A percentile compares a stretch with the other conserved stretches of the same genome.
Conservation (phyloP, 2,113 vertebrate genomes). For the Paratilapia polleni region DNA sequence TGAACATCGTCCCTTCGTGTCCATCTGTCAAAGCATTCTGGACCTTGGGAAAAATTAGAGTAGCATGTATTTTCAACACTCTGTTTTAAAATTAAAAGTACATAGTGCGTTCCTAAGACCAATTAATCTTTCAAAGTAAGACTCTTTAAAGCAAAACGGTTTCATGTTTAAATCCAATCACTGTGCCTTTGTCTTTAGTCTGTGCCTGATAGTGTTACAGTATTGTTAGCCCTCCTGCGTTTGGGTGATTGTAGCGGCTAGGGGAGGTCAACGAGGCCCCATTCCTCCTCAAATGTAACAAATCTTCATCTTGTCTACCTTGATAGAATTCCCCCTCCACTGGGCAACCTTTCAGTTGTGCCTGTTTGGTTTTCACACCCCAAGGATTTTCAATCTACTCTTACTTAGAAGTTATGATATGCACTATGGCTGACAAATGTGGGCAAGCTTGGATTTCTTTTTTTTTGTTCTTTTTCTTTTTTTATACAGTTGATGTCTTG, state of each 20-base stretch:
- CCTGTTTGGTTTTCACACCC: slow-evolving; percentile 81
- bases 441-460: slow-evolving; percentile 46
- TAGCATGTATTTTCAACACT: slow-evolving; percentile 8
- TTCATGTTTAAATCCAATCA: slow-evolving; percentile 12
- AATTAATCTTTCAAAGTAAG: neutral
- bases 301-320: slow-evolving; percentile 80
- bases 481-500: slow-evolving; percentile 55
- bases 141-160: neutral
- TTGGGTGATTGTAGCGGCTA: slow-evolving; percentile 50
- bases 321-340: slow-evolving; percentile 79
- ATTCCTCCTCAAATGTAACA: slow-evolving; percentile 68
- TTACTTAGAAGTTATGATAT: slow-evolving; percentile 78
- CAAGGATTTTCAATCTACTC: slow-evolving; percentile 80
- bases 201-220: slow-evolving; percentile 7
- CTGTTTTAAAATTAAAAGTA: slow-evolving; percentile 18
- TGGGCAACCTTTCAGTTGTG: slow-evolving; percentile 72
- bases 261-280: slow-evolving; percentile 59
- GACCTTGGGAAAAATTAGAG: slow-evolving; percentile 47
- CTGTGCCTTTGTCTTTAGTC: slow-evolving; percentile 9
- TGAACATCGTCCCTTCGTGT: slow-evolving; percentile 51
- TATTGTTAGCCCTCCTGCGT: slow-evolving; percentile 30
- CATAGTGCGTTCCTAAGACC: neutral
- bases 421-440: slow-evolving; percentile 69
- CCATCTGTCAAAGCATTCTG: slow-evolving; percentile 46
- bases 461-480: slow-evolving; percentile 32